Conservation (phyloP, 2,888 invertebrate species). For the Patella pellucida region DNA sequence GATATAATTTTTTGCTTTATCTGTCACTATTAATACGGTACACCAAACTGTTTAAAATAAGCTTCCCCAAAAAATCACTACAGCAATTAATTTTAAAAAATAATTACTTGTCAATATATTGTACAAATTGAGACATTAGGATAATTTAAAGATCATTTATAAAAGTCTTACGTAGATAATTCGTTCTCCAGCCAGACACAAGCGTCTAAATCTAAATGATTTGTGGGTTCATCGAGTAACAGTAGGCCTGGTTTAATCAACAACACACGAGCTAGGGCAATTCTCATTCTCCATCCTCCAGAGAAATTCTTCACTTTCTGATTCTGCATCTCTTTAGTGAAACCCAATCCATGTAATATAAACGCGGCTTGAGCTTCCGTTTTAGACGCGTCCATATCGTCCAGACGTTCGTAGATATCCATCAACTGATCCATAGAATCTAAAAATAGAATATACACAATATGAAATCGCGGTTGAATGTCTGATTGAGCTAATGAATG, state of each 20-base stretch:
- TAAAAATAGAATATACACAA: slow-evolving; percentile 59
- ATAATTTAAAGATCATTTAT: background rate
- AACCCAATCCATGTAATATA: slow-evolving; percentile 96
- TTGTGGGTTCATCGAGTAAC: slow-evolving; percentile 76
- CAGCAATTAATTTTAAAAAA: too few relatives aligned
- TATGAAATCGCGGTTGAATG: too few relatives aligned
- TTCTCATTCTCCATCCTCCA: slow-evolving; percentile 78
- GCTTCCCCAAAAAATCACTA: too few relatives aligned
- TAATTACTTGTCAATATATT: too few relatives aligned
- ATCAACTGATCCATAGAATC: slow-evolving; percentile 94
- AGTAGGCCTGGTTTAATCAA: slow-evolving; percentile 75
- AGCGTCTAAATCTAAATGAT: slow-evolving; percentile 85
- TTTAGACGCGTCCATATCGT: slow-evolving; percentile 95
- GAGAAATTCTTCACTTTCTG: slow-evolving; percentile 72
- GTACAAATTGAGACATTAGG: background rate
- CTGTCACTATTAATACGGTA: too few relatives aligned
- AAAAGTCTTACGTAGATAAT: slow-evolving; percentile 81
- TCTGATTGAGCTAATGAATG: too few relatives aligned
- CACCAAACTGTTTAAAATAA: too few relatives aligned
- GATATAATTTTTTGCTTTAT: too few relatives aligned
- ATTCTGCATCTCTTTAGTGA: slow-evolving; percentile 79
- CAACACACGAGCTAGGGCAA: slow-evolving; percentile 76
- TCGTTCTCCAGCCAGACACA: slow-evolving; percentile 99
- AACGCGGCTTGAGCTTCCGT: slow-evolving; percentile 95
- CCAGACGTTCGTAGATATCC: slow-evolving; percentile 97